A percentile compares a stretch with the other conserved stretches of the same genome.
Conservation (phyloP, 2,113 vertebrate genomes). For the Spea bombifrons region DNA sequence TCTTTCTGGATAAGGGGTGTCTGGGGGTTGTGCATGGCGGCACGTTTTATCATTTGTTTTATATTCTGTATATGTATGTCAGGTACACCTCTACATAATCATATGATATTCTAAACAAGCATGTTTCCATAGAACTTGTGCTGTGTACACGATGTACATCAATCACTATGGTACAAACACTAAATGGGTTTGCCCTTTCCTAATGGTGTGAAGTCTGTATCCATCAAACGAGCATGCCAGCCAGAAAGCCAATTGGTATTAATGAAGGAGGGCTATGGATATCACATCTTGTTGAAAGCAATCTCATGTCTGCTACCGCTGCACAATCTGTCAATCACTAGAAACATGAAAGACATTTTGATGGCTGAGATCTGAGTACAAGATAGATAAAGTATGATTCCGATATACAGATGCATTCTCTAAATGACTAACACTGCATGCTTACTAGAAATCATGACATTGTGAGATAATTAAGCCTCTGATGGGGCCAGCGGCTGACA, state of each 20-base stretch:
- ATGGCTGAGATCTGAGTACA: conserved; percentile 1
- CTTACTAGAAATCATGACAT: background rate
- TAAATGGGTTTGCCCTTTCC: conserved; percentile 46
- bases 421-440: conserved; percentile 2
- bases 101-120: conserved; percentile 34
- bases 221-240: conserved; percentile 29
- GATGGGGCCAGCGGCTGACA: background rate
- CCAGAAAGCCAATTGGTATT: conserved; percentile 35
- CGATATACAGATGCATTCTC: background rate
- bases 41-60: too few species aligned
- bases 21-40: too few species aligned
- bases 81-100: conserved; percentile 48
- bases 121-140: conserved; percentile 15
- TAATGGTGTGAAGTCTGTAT: conserved; percentile 44
- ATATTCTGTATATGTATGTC: conserved; percentile 62
- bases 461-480: background rate
- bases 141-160: conserved; percentile 28
- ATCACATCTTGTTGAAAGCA: conserved; percentile 25
- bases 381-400: background rate
- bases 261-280: conserved; percentile 19
- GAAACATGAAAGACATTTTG: conserved; percentile 26
- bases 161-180: conserved; percentile 31
- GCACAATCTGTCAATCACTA: conserved; percentile 35
- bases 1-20: too few species aligned
- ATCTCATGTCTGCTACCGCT: conserved; percentile 13